Evolutionary conservation across 2,888 invertebrate genomes (phyloP).

Genomic region (Orthonychiurus folsomi): DNA sequence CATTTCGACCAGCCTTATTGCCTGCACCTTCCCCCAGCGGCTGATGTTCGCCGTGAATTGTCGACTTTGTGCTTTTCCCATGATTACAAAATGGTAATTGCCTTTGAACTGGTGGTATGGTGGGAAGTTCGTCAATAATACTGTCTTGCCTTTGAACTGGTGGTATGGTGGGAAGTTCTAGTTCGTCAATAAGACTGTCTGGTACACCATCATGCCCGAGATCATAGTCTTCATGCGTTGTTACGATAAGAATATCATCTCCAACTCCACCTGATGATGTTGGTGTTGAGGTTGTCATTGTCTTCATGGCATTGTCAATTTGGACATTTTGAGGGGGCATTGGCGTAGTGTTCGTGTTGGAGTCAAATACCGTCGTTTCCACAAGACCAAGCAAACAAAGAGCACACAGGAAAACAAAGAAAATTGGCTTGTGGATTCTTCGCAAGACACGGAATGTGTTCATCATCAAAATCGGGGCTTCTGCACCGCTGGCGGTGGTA

Average conservation of each 20-base stretch:
- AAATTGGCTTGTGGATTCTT: conserved; percentile 17
- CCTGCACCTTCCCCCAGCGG: not conserved
- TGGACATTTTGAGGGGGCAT: not conserved
- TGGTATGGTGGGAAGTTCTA: conserved; percentile 9
- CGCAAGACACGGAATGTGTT: conserved; percentile 12
- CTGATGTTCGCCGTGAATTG: conserved; percentile 9
- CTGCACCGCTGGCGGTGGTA: too few species aligned
- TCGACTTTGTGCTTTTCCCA: not conserved
- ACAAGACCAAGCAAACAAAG: not conserved
- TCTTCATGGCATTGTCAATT: not conserved
- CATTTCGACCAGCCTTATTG: not conserved
- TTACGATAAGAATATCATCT: not conserved
- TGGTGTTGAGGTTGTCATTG: not conserved
- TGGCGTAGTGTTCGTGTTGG: not conserved
- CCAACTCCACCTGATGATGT: not conserved
- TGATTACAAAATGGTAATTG: conserved; percentile 18
- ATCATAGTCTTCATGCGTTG: not conserved
- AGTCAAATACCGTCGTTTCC: not conserved
- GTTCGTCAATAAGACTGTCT: not conserved
- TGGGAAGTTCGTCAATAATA: not conserved
- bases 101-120: conserved; percentile 8
- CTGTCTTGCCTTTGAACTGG: conserved; percentile 8
- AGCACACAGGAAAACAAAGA: conserved; percentile 1
- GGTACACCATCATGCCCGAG: conserved; percentile 2
- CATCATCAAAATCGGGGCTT: conserved; percentile 8